These are phyloP conservation scores for Caenorhabditis macrosperma DNA, from an alignment of 2,888 invertebrate species.

Conservation along the genomic window DNA sequence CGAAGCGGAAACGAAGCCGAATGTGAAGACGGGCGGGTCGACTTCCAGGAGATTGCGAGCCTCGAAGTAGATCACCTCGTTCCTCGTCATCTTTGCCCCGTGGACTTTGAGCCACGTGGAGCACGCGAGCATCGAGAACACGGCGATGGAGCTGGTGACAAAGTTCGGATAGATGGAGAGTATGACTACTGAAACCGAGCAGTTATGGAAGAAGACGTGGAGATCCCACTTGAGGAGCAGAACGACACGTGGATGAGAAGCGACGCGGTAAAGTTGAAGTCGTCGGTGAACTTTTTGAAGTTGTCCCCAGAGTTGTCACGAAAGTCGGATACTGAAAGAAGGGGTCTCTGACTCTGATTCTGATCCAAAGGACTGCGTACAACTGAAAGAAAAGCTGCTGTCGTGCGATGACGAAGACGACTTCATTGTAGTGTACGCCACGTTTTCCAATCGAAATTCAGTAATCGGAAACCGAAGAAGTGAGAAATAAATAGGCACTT, in stretches of 20 bases:
- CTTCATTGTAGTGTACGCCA: neutral
- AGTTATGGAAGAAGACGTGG: neutral
- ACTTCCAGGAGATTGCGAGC: conserved; percentile 45
- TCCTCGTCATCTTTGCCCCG: conserved; percentile 33
- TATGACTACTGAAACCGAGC: conserved; percentile 3
- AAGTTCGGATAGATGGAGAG: conserved; percentile 15
- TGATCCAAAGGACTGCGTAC: neutral
- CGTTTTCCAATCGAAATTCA: neutral
- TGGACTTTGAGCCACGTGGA: conserved; percentile 31
- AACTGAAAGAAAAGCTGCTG: neutral
- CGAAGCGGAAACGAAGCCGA: conserved; percentile 7
- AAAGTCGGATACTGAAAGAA: conserved; percentile 3
- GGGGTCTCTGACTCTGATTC: neutral
- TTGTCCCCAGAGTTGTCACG: neutral
- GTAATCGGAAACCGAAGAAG: neutral
- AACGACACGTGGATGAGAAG: conserved; percentile 10
- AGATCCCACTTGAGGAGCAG: neutral
- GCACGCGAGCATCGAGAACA: conserved; percentile 8
- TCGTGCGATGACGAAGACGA: neutral
- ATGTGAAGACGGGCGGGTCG: conserved; percentile 37
- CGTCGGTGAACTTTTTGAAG: conserved; percentile 39
- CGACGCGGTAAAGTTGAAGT: conserved; percentile 24
- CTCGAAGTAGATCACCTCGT: conserved; percentile 48
- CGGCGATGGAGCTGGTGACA: conserved; percentile 1
- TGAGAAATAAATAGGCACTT: conserved; percentile 11